A percentile compares a stretch with the other conserved stretches of the same genome.
These are phyloP conservation scores for Brachionus rotundiformis DNA, from an alignment of 1,140 invertebrate species.

Conservation along the genomic window DNA sequence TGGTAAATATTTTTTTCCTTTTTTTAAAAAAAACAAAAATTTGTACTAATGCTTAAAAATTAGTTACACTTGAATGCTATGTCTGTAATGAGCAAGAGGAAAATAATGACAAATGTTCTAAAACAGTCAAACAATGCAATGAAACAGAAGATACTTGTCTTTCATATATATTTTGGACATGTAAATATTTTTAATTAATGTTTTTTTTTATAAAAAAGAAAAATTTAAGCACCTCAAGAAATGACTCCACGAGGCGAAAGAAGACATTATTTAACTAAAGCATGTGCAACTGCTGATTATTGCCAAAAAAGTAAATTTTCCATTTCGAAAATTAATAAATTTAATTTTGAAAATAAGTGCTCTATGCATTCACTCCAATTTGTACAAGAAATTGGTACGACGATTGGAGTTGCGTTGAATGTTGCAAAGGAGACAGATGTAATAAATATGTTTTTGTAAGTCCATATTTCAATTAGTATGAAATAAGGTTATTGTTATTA, in stretches of 20 bases:
- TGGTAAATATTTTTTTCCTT: neutral
- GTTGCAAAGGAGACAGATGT: conserved; percentile 91
- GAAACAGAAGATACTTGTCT: conserved; percentile 79
- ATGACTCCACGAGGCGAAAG: conserved; percentile 85
- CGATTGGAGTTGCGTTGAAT: conserved; percentile 95
- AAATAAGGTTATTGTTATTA: neutral
- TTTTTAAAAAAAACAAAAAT: neutral
- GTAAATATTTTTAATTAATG: conserved; percentile 56
- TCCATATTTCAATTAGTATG: conserved; percentile 54
- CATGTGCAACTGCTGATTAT: conserved; percentile 77
- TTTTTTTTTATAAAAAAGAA: neutral
- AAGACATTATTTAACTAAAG: conserved; percentile 89
- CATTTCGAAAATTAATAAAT: conserved; percentile 4
- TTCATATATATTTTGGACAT: conserved; percentile 58
- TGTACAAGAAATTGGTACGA: conserved; percentile 95
- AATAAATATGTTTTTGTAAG: conserved; percentile 95
- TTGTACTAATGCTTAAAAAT: neutral
- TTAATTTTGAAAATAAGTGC: conserved; percentile 15
- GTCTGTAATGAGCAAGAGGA: conserved; percentile 87
- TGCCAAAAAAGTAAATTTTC: conserved; percentile 70
- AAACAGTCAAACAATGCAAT: conserved; percentile 85
- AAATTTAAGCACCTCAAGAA: conserved; percentile 38
- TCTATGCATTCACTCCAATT: conserved; percentile 55
- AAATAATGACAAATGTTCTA: conserved; percentile 87
- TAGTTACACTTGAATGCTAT: conserved; percentile 78